Evolutionary conservation across 2,797 vertebrate species (phyloP).

Genomic region (Aselliscus stoliczkanus): DNA sequence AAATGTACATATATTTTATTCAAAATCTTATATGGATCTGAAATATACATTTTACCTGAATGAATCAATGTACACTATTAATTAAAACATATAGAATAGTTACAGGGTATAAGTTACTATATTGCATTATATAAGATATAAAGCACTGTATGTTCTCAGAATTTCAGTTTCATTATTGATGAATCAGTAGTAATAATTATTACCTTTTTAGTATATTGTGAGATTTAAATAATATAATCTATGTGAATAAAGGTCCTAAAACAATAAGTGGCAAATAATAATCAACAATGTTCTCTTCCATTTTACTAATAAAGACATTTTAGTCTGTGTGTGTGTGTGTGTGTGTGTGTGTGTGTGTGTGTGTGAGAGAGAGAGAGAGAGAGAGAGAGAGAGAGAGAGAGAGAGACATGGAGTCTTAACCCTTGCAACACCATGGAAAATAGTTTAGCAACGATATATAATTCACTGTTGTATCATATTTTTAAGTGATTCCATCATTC

Average conservation of each 20-base stretch:
- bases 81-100: background rate
- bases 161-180: background rate
- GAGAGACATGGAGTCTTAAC: background rate
- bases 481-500: background rate
- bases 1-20: background rate
- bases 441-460: background rate
- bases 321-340: too few relatives aligned
- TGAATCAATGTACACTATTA: background rate
- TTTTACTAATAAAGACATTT: background rate
- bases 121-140: background rate
- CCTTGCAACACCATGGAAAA: background rate
- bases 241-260: background rate
- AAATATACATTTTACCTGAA: background rate
- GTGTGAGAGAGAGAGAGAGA: background rate
- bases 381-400: background rate
- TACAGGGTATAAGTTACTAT: background rate
- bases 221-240: slow-evolving; percentile 3
- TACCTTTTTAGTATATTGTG: background rate
- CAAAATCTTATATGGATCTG: background rate
- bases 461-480: background rate
- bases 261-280: background rate
- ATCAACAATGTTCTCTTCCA: background rate
- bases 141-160: slow-evolving; percentile 5
- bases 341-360: too few relatives aligned
- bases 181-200: background rate